A percentile compares a stretch with the other conserved stretches of the same genome.
Conservation (phyloP, 2,797 vertebrate species). For the Masticophis lateralis region DNA sequence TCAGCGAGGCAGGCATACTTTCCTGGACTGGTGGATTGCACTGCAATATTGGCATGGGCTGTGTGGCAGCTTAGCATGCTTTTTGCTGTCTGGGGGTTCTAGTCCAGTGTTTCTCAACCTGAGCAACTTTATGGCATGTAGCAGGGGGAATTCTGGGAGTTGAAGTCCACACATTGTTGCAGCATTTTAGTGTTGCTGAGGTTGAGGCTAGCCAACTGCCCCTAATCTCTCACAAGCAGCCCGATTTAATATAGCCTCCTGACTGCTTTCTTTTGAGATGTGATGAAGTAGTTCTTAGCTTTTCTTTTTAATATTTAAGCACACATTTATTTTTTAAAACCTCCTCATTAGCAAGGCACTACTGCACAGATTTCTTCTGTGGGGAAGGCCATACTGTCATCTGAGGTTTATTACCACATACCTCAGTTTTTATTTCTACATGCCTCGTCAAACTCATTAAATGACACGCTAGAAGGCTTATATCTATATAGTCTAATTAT, state of each 20-base stretch:
- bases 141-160: background rate
- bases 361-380: background rate
- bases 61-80: background rate
- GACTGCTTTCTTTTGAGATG: background rate
- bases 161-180: background rate
- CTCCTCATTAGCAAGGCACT: background rate
- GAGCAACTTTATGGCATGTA: background rate
- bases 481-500: background rate
- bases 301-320: background rate
- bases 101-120: background rate
- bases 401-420: constrained; percentile 4
- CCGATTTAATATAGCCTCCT: background rate
- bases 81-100: background rate
- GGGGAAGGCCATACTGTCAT: background rate
- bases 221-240: background rate
- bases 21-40: background rate
- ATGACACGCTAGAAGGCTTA: constrained; percentile 16
- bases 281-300: background rate
- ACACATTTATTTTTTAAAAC: constrained; percentile 35
- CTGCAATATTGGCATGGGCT: background rate
- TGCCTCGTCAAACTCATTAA: constrained; percentile 50
- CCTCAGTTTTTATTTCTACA: constrained; percentile 24
- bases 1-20: background rate
- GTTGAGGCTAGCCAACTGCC: background rate
- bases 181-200: background rate